phyloP scores from a whole-genome alignment of 1,140 invertebrate genomes.

The Rhopalosiphum maidis region DNA sequence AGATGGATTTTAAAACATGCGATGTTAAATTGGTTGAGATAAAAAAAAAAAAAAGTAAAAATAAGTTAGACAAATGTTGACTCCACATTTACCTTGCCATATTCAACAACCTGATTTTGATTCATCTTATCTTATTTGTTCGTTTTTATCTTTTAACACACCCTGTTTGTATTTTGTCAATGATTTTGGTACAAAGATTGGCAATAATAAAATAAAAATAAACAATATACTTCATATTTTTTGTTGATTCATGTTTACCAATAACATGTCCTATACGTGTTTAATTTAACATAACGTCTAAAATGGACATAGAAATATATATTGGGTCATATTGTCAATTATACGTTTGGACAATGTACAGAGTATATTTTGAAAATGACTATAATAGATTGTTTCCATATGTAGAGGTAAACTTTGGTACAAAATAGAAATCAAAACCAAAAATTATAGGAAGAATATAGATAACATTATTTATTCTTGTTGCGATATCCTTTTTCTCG shows the following conservation, averaged over 20 bases:
- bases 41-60: neutral
- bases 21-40: neutral
- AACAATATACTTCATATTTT: neutral
- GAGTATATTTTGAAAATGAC: neutral
- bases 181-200: neutral
- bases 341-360: constrained; percentile 4
- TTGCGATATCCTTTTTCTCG: constrained; percentile 20
- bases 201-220: neutral
- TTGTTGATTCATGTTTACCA: neutral
- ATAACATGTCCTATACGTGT: neutral
- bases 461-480: constrained; percentile 17
- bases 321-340: neutral
- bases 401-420: constrained; percentile 37
- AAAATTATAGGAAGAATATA: constrained; percentile 35
- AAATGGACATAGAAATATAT: neutral
- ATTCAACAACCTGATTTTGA: neutral
- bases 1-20: constrained; percentile 8
- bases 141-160: neutral
- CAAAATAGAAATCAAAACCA: constrained; percentile 32
- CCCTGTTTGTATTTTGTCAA: constrained; percentile 30
- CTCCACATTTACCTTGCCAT: neutral
- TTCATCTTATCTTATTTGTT: neutral
- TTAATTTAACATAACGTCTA: neutral
- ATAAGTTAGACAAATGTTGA: neutral
- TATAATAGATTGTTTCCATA: constrained; percentile 5